Percentiles rank a stretch among this genome's conserved stretches.
These are phyloP conservation scores for Acholoe squamosa DNA, from an alignment of 2,888 invertebrate genomes.

Conservation along the genomic window DNA sequence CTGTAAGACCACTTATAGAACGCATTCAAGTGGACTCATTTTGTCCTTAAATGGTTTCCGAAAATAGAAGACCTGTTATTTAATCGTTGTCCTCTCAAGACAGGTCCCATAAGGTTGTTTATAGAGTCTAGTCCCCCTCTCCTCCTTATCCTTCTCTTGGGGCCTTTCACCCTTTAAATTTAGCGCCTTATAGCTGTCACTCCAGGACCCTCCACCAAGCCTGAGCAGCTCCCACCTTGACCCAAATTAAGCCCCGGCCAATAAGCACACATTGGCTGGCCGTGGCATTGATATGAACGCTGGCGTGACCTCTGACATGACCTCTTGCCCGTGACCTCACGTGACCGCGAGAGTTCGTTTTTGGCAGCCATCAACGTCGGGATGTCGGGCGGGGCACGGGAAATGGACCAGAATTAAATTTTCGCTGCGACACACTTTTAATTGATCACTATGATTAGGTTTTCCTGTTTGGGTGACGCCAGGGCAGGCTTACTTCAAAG, in stretches of 20 bases:
- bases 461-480: conserved; percentile 35
- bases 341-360: conserved; percentile 21
- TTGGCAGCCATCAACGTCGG: conserved; percentile 16
- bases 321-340: conserved; percentile 15
- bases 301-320: conserved; percentile 24
- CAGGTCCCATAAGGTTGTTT: too few species aligned
- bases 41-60: too few species aligned
- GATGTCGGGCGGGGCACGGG: background rate
- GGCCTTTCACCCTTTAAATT: too few species aligned
- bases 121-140: too few species aligned
- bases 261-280: background rate
- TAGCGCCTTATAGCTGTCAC: too few species aligned
- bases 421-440: conserved; percentile 36
- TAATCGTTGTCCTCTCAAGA: too few species aligned
- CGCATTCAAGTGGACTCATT: too few species aligned
- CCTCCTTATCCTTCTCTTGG: too few species aligned
- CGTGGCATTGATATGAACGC: background rate
- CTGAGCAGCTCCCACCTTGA: conserved; percentile 24
- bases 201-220: background rate
- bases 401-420: conserved; percentile 46
- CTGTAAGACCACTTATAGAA: too few species aligned
- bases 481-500: conserved; percentile 36
- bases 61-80: too few species aligned
- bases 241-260: conserved; percentile 37
- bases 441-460: conserved; percentile 58